phyloP scores from a whole-genome alignment of 2,888 invertebrate species.

The Dasysyrphus tricinctus region DNA sequence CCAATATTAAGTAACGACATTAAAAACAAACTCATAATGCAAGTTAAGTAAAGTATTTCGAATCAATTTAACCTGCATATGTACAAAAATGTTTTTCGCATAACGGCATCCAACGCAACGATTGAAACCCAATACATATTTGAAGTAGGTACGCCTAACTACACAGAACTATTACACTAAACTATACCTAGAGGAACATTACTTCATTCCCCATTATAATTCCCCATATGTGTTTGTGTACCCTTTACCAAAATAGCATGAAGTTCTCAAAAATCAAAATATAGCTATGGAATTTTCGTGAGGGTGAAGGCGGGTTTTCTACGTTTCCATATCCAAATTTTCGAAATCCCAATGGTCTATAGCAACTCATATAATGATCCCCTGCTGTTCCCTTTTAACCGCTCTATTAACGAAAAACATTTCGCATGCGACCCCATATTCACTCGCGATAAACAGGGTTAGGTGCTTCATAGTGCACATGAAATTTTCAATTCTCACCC shows the following conservation, averaged over 20 bases:
- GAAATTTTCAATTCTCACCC: slow-evolving; percentile 66
- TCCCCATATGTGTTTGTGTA: too few relatives aligned
- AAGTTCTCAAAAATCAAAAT: slow-evolving; percentile 9
- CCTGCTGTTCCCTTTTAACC: slow-evolving; percentile 29
- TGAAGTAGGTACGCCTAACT: not conserved
- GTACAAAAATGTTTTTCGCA: not conserved
- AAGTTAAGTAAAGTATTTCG: not conserved
- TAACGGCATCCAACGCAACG: not conserved
- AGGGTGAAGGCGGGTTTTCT: not conserved
- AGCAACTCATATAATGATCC: not conserved
- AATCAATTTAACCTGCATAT: not conserved
- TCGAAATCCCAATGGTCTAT: not conserved
- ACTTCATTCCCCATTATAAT: not conserved
- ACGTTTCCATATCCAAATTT: slow-evolving; percentile 4
- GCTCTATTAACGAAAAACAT: slow-evolving; percentile 21
- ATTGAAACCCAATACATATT: not conserved
- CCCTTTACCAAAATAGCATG: not conserved
- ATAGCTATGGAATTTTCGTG: not conserved
- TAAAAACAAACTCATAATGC: not conserved
- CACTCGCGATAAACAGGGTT: not conserved
- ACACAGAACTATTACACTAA: not conserved
- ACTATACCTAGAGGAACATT: not conserved
- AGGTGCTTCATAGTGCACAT: slow-evolving; percentile 27
- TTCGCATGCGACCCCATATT: not conserved
- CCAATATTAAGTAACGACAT: not conserved